phyloP scores from a whole-genome alignment of 2,797 vertebrate genomes.

The Onychomys leucogaster region DNA sequence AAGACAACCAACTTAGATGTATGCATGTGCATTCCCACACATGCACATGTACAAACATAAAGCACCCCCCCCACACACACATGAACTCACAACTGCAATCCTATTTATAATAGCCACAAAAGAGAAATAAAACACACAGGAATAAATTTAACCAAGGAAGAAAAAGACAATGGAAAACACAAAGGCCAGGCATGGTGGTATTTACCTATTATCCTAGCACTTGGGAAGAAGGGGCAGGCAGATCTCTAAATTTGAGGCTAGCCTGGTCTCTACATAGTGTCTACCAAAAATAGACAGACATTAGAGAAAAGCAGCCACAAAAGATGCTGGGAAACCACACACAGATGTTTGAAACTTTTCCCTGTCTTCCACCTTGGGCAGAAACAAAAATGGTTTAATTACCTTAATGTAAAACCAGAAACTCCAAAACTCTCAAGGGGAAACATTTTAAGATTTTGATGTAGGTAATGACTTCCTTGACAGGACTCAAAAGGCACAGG shows the following conservation, averaged over 20 bases:
- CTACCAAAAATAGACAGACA: background rate
- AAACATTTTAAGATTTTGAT: background rate
- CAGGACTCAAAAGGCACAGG: background rate
- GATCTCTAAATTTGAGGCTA: background rate
- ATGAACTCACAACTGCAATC: background rate
- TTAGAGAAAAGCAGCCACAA: background rate
- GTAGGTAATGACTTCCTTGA: background rate
- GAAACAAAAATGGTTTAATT: background rate
- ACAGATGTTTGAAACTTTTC: background rate
- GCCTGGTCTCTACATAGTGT: background rate
- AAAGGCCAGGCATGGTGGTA: background rate
- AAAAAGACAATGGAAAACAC: background rate
- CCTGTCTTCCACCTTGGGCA: background rate
- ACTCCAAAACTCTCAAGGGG: background rate
- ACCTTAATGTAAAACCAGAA: background rate
- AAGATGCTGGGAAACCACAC: background rate
- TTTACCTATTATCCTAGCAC: background rate
- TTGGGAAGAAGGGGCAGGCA: background rate
- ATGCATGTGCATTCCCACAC: background rate
- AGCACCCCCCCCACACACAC: background rate
- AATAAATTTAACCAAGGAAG: background rate
- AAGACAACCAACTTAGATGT: background rate
- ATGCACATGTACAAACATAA: background rate
- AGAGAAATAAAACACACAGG: background rate
- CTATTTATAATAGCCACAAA: background rate